Conservation (phyloP, 2,888 invertebrate genomes). For the Empis stercorea region DNA sequence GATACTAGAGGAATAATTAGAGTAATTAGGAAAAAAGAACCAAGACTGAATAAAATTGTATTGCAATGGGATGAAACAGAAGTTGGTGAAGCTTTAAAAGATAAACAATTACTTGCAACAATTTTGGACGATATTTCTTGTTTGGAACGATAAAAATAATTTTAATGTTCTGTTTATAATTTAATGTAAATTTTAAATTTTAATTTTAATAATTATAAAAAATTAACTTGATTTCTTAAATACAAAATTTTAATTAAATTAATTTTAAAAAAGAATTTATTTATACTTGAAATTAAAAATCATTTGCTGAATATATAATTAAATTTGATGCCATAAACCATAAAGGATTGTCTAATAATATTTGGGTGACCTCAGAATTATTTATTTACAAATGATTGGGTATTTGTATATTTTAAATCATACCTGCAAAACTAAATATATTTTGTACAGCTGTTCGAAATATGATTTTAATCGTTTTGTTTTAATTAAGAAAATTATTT, state of each 20-base stretch:
- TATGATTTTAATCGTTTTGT: background rate
- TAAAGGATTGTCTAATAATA: too few relatives aligned
- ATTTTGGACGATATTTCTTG: conserved; percentile 59
- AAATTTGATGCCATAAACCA: too few relatives aligned
- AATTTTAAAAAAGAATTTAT: too few relatives aligned
- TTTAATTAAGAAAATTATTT: too few relatives aligned
- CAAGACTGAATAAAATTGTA: conserved; percentile 54
- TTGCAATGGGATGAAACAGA: conserved; percentile 79
- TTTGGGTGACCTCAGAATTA: too few relatives aligned
- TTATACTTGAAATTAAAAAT: too few relatives aligned
- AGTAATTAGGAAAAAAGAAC: conserved; percentile 44
- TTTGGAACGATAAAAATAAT: conserved; percentile 31
- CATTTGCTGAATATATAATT: too few relatives aligned
- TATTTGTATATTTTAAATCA: too few relatives aligned
- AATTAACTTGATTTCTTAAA: background rate
- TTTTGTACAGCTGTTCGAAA: background rate
- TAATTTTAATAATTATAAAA: background rate
- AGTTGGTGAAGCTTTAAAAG: conserved; percentile 59
- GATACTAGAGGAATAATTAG: conserved; percentile 71
- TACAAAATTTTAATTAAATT: too few relatives aligned
- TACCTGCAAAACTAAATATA: background rate
- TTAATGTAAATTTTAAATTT: too few relatives aligned
- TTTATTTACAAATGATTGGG: too few relatives aligned
- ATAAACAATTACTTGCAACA: conserved; percentile 67
- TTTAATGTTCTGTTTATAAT: conserved; percentile 2